Percentiles rank a stretch among this genome's conserved stretches.
phyloP scores from a whole-genome alignment of 2,888 invertebrate species.

The Fragum sueziense region DNA sequence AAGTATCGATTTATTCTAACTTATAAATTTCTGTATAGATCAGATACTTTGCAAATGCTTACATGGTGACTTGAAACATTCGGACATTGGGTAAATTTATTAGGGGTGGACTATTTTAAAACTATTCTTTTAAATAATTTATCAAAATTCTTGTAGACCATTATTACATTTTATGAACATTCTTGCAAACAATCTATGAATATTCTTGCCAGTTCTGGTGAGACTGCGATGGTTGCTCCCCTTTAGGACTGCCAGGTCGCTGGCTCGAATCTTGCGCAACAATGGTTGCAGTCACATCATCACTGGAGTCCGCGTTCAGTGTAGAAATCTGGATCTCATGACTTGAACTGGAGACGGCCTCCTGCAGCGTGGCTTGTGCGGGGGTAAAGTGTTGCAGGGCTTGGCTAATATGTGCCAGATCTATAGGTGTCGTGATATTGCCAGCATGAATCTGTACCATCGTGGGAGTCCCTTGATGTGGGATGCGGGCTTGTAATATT shows the following conservation, averaged over 20 bases:
- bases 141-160: too few species aligned
- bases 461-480: conserved; percentile 55
- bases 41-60: too few species aligned
- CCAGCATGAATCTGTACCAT: conserved; percentile 69
- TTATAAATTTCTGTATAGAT: too few species aligned
- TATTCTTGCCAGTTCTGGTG: conserved; percentile 5
- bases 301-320: conserved; percentile 35
- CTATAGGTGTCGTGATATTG: conserved; percentile 69
- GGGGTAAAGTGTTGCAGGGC: conserved; percentile 68
- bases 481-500: conserved; percentile 6
- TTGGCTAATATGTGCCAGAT: conserved; percentile 73
- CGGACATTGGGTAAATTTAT: too few species aligned
- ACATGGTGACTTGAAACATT: too few species aligned
- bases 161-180: too few species aligned
- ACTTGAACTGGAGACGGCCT: conserved; percentile 43
- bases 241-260: background rate
- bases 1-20: too few species aligned
- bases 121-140: too few species aligned
- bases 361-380: conserved; percentile 54
- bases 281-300: background rate
- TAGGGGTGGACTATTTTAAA: too few species aligned
- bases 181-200: conserved; percentile 3
- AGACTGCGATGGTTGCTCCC: background rate
- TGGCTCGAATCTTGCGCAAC: background rate
- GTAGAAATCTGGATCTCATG: conserved; percentile 51